Conservation (phyloP, 1,140 invertebrate genomes). For the Leptinotarsa defecta region DNA sequence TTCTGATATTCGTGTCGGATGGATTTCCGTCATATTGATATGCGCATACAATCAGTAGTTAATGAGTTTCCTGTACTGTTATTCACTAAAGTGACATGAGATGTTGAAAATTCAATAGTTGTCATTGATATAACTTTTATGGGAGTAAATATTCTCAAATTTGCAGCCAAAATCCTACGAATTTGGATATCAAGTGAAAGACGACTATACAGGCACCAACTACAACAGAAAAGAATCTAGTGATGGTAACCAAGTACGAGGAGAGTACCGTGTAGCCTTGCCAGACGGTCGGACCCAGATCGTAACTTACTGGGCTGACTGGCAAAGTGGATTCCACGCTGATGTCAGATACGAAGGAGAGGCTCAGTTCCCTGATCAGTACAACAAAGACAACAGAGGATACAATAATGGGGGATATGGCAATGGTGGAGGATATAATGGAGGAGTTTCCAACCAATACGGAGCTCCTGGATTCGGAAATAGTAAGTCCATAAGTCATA, state of each 20-base stretch:
- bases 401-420: conserved; percentile 30
- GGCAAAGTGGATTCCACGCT: conserved; percentile 79
- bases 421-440: conserved; percentile 29
- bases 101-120: too few species aligned
- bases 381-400: conserved; percentile 35
- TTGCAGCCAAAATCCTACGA: conserved; percentile 77
- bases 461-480: conserved; percentile 35
- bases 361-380: conserved; percentile 65
- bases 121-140: too few species aligned
- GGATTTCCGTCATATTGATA: too few species aligned
- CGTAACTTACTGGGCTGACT: conserved; percentile 78
- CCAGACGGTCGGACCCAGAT: conserved; percentile 75
- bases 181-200: conserved; percentile 79
- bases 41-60: too few species aligned
- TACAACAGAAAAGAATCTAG: conserved; percentile 72
- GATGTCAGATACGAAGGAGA: conserved; percentile 77
- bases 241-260: conserved; percentile 72
- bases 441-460: conserved; percentile 36
- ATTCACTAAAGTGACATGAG: too few species aligned
- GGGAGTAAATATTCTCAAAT: neutral
- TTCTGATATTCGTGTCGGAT: too few species aligned
- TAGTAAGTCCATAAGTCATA: neutral
- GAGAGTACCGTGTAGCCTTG: conserved; percentile 74
- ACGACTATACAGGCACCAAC: conserved; percentile 72
- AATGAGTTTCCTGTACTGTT: too few species aligned